phyloP scores from a whole-genome alignment of 2,797 vertebrate genomes.

The Enteromius treurensis region DNA sequence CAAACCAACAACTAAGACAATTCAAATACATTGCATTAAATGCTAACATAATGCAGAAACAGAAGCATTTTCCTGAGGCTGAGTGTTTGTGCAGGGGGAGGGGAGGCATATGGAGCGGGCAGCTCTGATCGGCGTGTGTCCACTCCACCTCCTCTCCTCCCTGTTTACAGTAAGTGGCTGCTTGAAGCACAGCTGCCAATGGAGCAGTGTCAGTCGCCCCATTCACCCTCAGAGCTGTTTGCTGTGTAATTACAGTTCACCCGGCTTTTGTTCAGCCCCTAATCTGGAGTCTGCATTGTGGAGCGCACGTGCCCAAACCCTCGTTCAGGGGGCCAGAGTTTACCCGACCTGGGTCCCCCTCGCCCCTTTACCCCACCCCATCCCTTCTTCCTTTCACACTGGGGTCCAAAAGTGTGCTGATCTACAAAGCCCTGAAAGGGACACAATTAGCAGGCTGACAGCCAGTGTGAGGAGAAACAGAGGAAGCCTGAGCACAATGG shows the following conservation, averaged over 20 bases:
- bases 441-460: constrained; percentile 73
- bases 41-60: no score
- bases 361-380: constrained; percentile 16
- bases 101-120: constrained; percentile 53
- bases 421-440: constrained; percentile 68
- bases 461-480: constrained; percentile 60
- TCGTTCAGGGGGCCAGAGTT: constrained; percentile 64
- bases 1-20: neutral
- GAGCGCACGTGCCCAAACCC: constrained; percentile 73
- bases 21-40: neutral
- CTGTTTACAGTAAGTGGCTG: constrained; percentile 60
- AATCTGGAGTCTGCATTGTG: constrained; percentile 77
- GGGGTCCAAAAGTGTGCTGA: constrained; percentile 75
- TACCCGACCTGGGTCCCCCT: constrained; percentile 55
- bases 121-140: constrained; percentile 31
- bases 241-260: constrained; percentile 77
- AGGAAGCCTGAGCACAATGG: constrained; percentile 72
- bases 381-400: constrained; percentile 51
- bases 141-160: constrained; percentile 42
- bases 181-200: constrained; percentile 73
- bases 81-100: constrained; percentile 46
- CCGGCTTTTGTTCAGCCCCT: constrained; percentile 74
- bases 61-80: constrained; percentile 11
- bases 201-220: constrained; percentile 66
- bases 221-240: constrained; percentile 65